Conservation (phyloP, 2,113 vertebrate species). For the Apodemus sylvaticus region DNA sequence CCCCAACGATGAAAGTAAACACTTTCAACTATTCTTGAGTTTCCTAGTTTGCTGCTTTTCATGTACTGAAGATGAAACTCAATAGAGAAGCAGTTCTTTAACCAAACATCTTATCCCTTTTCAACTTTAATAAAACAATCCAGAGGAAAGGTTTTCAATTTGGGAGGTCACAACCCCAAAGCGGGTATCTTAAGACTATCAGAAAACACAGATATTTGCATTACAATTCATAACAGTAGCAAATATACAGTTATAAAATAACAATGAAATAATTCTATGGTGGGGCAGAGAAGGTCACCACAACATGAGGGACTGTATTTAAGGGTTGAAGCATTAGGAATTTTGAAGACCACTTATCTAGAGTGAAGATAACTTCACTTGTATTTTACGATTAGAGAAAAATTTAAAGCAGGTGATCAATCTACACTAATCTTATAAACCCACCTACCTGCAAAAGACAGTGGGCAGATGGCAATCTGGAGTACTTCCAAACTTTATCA, state of each 20-base stretch:
- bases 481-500: neutral
- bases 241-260: neutral
- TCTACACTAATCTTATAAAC: neutral
- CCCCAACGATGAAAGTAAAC: conserved; percentile 69
- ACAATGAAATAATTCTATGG: neutral
- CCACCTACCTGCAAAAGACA: neutral
- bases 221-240: neutral
- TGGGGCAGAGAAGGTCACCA: too few species aligned
- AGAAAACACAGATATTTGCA: neutral
- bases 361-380: conserved; percentile 46
- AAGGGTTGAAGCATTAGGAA: neutral
- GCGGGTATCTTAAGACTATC: neutral
- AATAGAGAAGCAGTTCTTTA: conserved; percentile 17
- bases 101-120: neutral
- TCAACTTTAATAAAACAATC: neutral
- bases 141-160: neutral
- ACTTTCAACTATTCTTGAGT: neutral
- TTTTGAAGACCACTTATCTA: neutral
- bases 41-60: neutral
- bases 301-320: neutral
- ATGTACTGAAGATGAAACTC: neutral
- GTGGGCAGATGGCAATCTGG: neutral
- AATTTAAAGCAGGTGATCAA: neutral
- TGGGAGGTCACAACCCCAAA: neutral
- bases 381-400: conserved; percentile 14